A percentile compares a stretch with the other conserved stretches of the same genome.
phyloP scores from a whole-genome alignment of 2,113 vertebrate species.

The Campylomormyrus numenius region DNA sequence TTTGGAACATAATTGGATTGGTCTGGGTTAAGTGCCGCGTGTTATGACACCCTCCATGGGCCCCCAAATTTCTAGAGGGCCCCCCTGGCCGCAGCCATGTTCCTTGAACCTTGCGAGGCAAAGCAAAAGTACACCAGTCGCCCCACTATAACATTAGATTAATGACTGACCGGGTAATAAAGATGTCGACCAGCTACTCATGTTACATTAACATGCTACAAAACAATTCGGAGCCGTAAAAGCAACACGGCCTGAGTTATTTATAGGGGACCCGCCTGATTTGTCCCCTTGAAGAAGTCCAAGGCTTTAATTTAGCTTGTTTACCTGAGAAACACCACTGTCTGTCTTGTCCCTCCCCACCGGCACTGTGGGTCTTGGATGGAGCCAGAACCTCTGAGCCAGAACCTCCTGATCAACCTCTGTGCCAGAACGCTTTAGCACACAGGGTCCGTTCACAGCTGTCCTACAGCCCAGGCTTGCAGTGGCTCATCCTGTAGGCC shows the following conservation, averaged over 20 bases:
- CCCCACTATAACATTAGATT: neutral
- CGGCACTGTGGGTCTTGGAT: neutral
- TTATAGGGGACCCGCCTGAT: neutral
- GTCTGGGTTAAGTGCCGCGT: too few species aligned
- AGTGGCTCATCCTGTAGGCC: too few species aligned
- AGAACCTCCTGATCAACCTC: neutral
- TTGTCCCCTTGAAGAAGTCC: neutral
- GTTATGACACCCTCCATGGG: neutral
- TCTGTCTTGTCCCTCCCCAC: neutral
- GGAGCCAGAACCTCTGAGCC: neutral
- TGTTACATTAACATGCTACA: neutral
- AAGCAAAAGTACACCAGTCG: neutral
- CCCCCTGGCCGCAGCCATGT: neutral
- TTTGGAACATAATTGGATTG: too few species aligned
- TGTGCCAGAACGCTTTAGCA: neutral
- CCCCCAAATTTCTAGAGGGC: neutral
- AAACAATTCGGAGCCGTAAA: neutral
- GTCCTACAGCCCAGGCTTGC: neutral
- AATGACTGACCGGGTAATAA: neutral
- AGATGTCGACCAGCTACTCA: neutral
- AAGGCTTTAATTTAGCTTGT: neutral
- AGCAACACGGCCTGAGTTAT: neutral
- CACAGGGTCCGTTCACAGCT: neutral
- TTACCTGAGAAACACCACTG: neutral
- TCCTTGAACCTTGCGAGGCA: neutral